phyloP scores from a whole-genome alignment of 2,888 invertebrate genomes.

The Caenorhabditis angaria region DNA sequence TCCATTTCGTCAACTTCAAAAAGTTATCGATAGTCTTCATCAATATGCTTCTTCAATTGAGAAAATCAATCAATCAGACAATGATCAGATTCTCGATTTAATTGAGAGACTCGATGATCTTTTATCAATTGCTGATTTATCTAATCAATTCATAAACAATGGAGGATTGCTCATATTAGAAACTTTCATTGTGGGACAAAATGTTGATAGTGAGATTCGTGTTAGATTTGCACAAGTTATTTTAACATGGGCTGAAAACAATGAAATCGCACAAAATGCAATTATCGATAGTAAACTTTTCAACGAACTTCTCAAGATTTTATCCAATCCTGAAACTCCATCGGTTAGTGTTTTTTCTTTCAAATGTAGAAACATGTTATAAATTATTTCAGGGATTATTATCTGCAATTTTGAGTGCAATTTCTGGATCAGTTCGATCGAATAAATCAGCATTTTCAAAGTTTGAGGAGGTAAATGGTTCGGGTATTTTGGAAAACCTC shows the following conservation, averaged over 20 bases:
- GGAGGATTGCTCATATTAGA: constrained; percentile 11
- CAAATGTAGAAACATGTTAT: not conserved
- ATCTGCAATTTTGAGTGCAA: constrained; percentile 9
- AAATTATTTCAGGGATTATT: constrained; percentile 3
- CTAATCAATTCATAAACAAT: constrained; percentile 9
- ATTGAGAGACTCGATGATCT: constrained; percentile 22
- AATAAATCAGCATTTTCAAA: constrained; percentile 13
- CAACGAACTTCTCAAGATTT: not conserved
- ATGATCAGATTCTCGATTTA: constrained; percentile 6
- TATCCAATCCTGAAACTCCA: not conserved
- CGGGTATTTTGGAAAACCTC: not conserved
- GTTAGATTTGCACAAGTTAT: constrained; percentile 16
- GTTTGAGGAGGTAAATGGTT: not conserved
- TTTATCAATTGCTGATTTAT: constrained; percentile 16
- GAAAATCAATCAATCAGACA: not conserved
- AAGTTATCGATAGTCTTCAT: not conserved
- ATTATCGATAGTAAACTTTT: constrained; percentile 7
- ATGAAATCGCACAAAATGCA: not conserved
- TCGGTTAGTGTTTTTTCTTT: not conserved
- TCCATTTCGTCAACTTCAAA: constrained; percentile 12
- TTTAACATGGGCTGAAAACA: constrained; percentile 22
- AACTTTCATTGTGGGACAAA: constrained; percentile 15
- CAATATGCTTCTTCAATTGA: not conserved
- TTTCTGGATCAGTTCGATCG: constrained; percentile 21
- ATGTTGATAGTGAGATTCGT: constrained; percentile 14